These are phyloP conservation scores for Anoplophora glabripennis DNA, from an alignment of 1,140 invertebrate genomes.

Conservation along the genomic window DNA sequence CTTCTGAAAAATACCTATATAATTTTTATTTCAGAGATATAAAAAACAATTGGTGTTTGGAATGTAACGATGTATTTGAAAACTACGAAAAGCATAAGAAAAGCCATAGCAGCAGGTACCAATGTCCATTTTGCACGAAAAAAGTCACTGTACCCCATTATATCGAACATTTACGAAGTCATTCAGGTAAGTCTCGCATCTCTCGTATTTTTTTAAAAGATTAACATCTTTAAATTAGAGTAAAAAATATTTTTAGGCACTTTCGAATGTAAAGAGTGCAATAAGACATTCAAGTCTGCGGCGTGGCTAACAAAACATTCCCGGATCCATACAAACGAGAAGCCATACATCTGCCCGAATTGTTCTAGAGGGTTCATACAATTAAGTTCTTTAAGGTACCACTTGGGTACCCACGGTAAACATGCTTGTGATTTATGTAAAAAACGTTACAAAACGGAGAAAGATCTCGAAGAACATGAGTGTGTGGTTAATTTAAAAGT, in stretches of 20 bases:
- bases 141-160: not conserved
- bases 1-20: no score
- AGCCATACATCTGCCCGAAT: constrained; percentile 22
- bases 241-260: not conserved
- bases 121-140: constrained; percentile 3
- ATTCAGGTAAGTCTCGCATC: not conserved
- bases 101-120: not conserved
- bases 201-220: not conserved
- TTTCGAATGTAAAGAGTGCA: constrained; percentile 13
- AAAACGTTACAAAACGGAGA: constrained; percentile 29
- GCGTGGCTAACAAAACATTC: constrained; percentile 8
- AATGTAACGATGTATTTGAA: constrained; percentile 4
- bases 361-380: constrained; percentile 22
- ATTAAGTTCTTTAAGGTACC: constrained; percentile 25
- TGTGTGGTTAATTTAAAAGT: constrained; percentile 11
- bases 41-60: constrained; percentile 1
- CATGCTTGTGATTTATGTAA: constrained; percentile 27
- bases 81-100: not conserved
- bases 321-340: constrained; percentile 4
- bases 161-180: not conserved
- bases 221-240: not conserved
- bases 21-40: constrained; percentile 1
- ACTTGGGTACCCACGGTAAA: constrained; percentile 21
- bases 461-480: constrained; percentile 18
- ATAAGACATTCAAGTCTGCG: constrained; percentile 23